Evolutionary conservation across 2,113 vertebrate species (phyloP).

Genomic region (Beaufortia kweichowensis): DNA sequence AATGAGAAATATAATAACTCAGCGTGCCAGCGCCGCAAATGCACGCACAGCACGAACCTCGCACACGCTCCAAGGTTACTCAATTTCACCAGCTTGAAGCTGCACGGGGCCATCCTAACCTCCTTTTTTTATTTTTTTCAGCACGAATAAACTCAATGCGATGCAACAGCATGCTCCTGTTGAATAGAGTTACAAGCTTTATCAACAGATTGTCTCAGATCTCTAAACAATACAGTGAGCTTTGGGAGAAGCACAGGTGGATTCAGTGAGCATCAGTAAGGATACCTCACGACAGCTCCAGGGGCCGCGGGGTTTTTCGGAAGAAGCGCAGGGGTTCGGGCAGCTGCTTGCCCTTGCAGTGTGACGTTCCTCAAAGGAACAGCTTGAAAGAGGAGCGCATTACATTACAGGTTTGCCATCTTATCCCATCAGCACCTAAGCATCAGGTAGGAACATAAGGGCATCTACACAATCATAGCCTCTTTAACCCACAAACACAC

Average conservation of each 20-base stretch:
- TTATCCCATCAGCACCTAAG: slow-evolving; percentile 6
- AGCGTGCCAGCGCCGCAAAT: slow-evolving; percentile 13
- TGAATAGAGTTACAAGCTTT: slow-evolving; percentile 13
- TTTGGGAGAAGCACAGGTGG: slow-evolving; percentile 6
- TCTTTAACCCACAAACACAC: neutral
- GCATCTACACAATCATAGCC: slow-evolving; percentile 4
- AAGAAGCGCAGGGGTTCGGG: slow-evolving; percentile 10
- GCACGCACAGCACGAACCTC: neutral
- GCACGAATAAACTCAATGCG: neutral
- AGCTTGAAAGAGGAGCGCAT: slow-evolving; percentile 23
- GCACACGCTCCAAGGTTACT: slow-evolving; percentile 38
- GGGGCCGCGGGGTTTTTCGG: neutral
- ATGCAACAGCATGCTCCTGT: slow-evolving; percentile 10
- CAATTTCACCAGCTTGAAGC: slow-evolving; percentile 31
- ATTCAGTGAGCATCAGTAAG: neutral
- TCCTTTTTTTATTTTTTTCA: slow-evolving; percentile 21
- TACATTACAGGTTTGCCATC: slow-evolving; percentile 20
- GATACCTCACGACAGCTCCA: neutral
- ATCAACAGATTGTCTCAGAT: slow-evolving; percentile 33
- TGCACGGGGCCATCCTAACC: slow-evolving; percentile 15
- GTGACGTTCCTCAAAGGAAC: slow-evolving; percentile 21
- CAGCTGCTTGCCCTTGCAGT: slow-evolving; percentile 2
- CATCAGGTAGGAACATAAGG: slow-evolving; percentile 20
- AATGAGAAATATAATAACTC: slow-evolving; percentile 48
- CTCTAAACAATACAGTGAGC: neutral